A percentile compares a stretch with the other conserved stretches of the same genome.
phyloP scores from a whole-genome alignment of 2,797 vertebrate genomes.

The Periparus ater region DNA sequence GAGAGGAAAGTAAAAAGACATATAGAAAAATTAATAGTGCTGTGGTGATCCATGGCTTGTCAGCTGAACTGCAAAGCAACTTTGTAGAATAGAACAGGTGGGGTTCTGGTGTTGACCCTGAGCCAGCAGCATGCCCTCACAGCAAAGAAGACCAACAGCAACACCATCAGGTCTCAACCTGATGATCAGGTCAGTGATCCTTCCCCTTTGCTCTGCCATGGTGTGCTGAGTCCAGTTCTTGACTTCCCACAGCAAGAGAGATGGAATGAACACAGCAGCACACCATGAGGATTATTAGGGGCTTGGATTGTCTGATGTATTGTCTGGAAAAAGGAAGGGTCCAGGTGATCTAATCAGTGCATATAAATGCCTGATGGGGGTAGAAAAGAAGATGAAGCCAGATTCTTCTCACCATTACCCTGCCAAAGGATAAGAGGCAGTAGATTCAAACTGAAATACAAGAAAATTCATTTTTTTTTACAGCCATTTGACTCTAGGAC shows the following conservation, averaged over 20 bases:
- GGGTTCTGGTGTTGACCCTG: neutral
- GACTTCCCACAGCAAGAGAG: neutral
- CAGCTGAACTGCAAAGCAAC: neutral
- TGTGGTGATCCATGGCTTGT: neutral
- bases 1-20: neutral
- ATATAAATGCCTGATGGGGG: fast-evolving
- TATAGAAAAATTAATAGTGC: neutral
- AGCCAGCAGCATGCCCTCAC: neutral
- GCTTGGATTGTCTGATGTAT: neutral
- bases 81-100: neutral
- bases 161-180: neutral
- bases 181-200: neutral
- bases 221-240: neutral
- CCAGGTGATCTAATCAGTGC: neutral
- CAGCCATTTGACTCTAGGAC: neutral
- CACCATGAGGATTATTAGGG: neutral
- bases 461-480: neutral
- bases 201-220: neutral
- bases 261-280: neutral
- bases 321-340: neutral
- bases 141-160: neutral
- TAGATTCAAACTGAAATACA: neutral
- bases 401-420: neutral
- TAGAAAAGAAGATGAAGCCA: neutral
- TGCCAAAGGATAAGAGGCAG: neutral